phyloP scores from a whole-genome alignment of 92 coral and sea anemone genomes.

The Blastomussa wellsi region DNA sequence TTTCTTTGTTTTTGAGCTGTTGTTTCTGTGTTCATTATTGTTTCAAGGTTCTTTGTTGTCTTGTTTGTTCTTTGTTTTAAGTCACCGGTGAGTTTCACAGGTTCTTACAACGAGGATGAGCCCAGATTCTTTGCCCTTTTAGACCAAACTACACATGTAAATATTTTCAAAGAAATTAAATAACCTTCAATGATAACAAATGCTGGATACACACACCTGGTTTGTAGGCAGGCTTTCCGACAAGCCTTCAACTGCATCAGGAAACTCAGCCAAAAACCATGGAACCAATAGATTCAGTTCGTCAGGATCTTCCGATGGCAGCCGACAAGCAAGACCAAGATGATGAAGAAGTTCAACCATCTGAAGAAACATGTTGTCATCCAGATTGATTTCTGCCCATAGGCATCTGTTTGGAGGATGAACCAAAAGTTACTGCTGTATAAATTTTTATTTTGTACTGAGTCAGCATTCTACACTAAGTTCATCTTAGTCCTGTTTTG shows the following conservation, averaged over 20 bases:
- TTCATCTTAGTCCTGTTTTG: too few relatives aligned
- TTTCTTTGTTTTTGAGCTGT: too few relatives aligned
- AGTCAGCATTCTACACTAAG: too few relatives aligned
- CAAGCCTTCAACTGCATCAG: slow-evolving; percentile 6
- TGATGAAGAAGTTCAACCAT: slow-evolving; percentile 70
- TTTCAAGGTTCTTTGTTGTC: too few relatives aligned
- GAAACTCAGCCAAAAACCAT: slow-evolving; percentile 71
- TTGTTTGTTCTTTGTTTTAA: too few relatives aligned
- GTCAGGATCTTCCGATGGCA: slow-evolving; percentile 48
- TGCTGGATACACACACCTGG: slow-evolving; percentile 14
- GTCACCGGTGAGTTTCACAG: too few relatives aligned
- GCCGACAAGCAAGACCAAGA: slow-evolving; percentile 90
- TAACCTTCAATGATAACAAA: not conserved
- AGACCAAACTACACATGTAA: too few relatives aligned
- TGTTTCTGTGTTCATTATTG: too few relatives aligned
- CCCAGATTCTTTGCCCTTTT: too few relatives aligned
- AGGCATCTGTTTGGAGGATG: slow-evolving; percentile 61
- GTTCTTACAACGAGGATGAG: too few relatives aligned
- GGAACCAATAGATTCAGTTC: slow-evolving; percentile 69
- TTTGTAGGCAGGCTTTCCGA: not conserved
- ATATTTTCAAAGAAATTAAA: not conserved
- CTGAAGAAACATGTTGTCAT: slow-evolving; percentile 60
- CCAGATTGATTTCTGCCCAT: slow-evolving; percentile 77
- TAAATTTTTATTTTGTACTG: too few relatives aligned
- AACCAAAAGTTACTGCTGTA: not conserved